Conservation (phyloP, 2,888 invertebrate species). For the Trisateles emortualis region DNA sequence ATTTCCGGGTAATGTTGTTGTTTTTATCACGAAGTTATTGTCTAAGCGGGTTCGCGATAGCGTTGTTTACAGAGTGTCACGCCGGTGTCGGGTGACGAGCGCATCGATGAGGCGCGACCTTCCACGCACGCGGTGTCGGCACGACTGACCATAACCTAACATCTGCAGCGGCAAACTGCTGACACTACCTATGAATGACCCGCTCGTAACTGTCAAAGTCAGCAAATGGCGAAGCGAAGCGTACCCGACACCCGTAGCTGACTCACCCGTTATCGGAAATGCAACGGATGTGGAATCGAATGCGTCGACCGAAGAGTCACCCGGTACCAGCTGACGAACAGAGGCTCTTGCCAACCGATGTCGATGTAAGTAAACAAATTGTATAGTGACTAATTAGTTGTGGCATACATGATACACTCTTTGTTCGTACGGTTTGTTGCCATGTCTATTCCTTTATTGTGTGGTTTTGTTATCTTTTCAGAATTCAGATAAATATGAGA, state of each 20-base stretch:
- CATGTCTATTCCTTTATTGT: conserved; percentile 47
- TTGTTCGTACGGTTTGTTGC: conserved; percentile 75
- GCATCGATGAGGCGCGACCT: conserved; percentile 58
- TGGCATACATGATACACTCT: conserved; percentile 65
- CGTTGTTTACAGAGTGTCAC: conserved; percentile 65
- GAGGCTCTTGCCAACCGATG: conserved; percentile 71
- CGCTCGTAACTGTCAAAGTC: conserved; percentile 58
- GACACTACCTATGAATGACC: conserved; percentile 66
- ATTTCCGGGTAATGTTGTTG: conserved; percentile 69
- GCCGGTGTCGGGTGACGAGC: conserved; percentile 51
- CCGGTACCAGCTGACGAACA: conserved; percentile 72
- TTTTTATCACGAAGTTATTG: conserved; percentile 66
- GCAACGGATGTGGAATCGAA: conserved; percentile 77
- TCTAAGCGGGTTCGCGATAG: conserved; percentile 60
- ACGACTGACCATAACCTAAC: conserved; percentile 66
- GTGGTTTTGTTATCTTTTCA: conserved; percentile 43
- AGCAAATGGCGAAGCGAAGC: conserved; percentile 50
- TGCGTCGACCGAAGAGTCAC: conserved; percentile 60
- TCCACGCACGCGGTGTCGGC: conserved; percentile 56
- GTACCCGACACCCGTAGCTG: conserved; percentile 56
- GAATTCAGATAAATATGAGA: conserved; percentile 50
- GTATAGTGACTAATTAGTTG: conserved; percentile 76
- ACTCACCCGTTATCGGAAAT: conserved; percentile 81
- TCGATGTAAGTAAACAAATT: conserved; percentile 64
- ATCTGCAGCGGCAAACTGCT: conserved; percentile 64